Evolutionary conservation across 1,140 invertebrate genomes (phyloP), one percentile per base, ranked within the genome.

Genomic region (Amyelois transitella): DNA sequence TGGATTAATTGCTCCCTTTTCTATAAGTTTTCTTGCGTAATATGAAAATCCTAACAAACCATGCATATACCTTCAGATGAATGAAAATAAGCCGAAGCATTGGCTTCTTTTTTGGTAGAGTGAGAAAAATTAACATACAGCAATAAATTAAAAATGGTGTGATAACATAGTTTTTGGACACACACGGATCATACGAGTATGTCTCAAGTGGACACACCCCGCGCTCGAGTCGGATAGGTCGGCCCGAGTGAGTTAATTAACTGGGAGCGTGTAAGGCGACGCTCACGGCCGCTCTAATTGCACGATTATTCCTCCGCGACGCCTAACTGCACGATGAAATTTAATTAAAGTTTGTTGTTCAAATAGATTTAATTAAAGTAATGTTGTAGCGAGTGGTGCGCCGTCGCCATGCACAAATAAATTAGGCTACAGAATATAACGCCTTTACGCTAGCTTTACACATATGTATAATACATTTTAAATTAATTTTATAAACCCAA

Each of bases 291-390:
- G 79, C 81, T 86, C 85, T 88, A 88, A 88, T 88, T 88, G 85
- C 81, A 75, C 85, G 85, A 86, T 88, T 88, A 88, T 88, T 88
- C 85, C 85, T 86, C 75, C 78, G 78, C 82, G 85, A 83, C 82
- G 85, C 82, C 81, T 85, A 88, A 88, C 85, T 85, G 85, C 81
- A 82, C 78, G 82, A 87, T 88, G 82, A 88, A 86, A 88, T 86
- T 86, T 88, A 86, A 88, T 88, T 88, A 88, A 88, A 88, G 76
- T 86, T 88, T 88, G 85, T 88, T 88, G 85, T 88, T 86, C 78
- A 85, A 88, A 88, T 88, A 88, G 83, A 88, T 88, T 88, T 88
- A 88, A 88, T 88, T 88, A 88, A 88, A 88, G 81, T 86, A 84
- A 86, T 86, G 81, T 81, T 84, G 79, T 84, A 79, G 80, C 81